These are phyloP conservation scores for Nothobranchius furzeri DNA, from an alignment of 2,113 vertebrate species.

Conservation along the genomic window DNA sequence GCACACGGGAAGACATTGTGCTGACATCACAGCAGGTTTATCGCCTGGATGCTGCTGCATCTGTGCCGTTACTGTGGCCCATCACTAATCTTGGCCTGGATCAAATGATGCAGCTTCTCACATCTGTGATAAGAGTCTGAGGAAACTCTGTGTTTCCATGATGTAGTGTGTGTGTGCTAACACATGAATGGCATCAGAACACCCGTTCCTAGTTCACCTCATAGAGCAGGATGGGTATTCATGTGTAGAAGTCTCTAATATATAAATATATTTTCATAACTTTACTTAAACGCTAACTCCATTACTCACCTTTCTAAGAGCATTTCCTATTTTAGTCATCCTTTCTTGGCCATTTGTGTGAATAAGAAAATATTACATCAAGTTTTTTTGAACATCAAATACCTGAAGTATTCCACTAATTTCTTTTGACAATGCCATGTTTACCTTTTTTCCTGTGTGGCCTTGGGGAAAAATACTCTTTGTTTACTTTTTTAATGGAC, in stretches of 20 bases:
- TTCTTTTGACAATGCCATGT: slow-evolving; percentile 29
- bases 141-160: slow-evolving; percentile 50
- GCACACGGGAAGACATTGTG: slow-evolving; percentile 16
- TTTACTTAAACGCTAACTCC: neutral
- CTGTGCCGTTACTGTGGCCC: slow-evolving; percentile 43
- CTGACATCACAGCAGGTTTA: slow-evolving; percentile 40
- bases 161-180: slow-evolving; percentile 12
- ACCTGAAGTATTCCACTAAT: slow-evolving; percentile 22
- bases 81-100: slow-evolving; percentile 54
- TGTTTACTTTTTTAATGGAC: slow-evolving; percentile 81
- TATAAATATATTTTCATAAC: too few relatives aligned
- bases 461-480: slow-evolving; percentile 57
- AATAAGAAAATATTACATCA: slow-evolving; percentile 14
- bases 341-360: neutral
- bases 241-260: neutral
- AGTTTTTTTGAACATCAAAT: slow-evolving; percentile 13
- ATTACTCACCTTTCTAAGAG: too few relatives aligned
- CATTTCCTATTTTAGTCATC: slow-evolving; percentile 2
- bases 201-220: neutral
- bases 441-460: slow-evolving; percentile 22
- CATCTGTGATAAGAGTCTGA: slow-evolving; percentile 61
- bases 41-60: slow-evolving; percentile 24
- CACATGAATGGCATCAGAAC: slow-evolving; percentile 5
- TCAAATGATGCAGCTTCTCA: slow-evolving; percentile 55
- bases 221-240: slow-evolving; percentile 37